Evolutionary conservation across 2,888 invertebrate species (phyloP).

Genomic region (Meghimatium bilineatum): DNA sequence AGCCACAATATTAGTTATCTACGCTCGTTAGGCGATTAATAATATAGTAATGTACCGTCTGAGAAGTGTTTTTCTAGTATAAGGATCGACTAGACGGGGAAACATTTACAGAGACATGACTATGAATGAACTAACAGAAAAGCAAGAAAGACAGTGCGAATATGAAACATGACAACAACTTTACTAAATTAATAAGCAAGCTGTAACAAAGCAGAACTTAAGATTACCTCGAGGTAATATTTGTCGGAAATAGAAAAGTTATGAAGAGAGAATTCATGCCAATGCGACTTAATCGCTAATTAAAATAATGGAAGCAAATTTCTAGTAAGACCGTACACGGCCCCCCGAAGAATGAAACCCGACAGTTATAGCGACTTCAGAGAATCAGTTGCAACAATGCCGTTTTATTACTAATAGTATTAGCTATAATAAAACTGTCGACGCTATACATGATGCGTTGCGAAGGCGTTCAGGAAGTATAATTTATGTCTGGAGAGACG

Average conservation of each 20-base stretch:
- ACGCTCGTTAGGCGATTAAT: too few species aligned
- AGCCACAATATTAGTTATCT: too few species aligned
- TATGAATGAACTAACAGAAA: neutral
- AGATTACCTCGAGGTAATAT: neutral
- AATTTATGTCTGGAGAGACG: constrained; percentile 2
- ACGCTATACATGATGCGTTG: neutral
- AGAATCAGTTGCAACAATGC: neutral
- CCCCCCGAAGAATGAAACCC: neutral
- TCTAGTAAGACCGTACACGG: neutral
- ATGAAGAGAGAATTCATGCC: neutral
- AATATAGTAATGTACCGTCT: too few species aligned
- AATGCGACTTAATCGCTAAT: constrained; percentile 19
- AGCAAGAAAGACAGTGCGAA: neutral
- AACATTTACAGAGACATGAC: neutral
- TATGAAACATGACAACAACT: neutral
- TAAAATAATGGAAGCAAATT: constrained; percentile 17
- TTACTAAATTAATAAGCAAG: neutral
- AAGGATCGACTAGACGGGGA: too few species aligned
- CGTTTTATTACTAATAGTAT: constrained; percentile 6
- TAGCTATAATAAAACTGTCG: constrained; percentile 10
- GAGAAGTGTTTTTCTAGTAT: too few species aligned
- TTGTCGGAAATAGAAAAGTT: constrained; percentile 17
- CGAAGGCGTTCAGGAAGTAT: neutral
- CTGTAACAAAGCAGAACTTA: neutral
- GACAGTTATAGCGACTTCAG: constrained; percentile 3